A percentile compares a stretch with the other conserved stretches of the same genome.
phyloP scores from a whole-genome alignment of 2,113 vertebrate genomes.

The Okapia johnstoni region DNA sequence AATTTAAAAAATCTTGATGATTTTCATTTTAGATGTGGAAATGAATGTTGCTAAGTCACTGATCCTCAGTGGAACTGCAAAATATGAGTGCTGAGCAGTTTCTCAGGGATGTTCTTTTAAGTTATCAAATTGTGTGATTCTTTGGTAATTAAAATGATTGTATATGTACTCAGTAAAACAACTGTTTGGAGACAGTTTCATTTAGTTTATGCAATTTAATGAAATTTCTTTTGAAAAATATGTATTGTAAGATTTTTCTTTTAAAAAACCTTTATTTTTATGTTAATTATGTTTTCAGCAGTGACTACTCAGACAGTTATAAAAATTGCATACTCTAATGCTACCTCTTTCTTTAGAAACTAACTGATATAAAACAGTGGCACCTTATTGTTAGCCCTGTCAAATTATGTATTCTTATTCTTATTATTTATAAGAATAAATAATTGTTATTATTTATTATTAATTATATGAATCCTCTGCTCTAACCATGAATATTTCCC shows the following conservation, averaged over 20 bases:
- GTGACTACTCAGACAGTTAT: background rate
- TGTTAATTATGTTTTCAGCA: background rate
- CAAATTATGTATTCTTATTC: background rate
- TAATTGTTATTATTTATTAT: too few species aligned
- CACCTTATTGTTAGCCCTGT: background rate
- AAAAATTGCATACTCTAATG: background rate
- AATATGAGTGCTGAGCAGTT: background rate
- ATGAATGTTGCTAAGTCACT: background rate
- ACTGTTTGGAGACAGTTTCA: background rate
- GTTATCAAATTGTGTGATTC: background rate
- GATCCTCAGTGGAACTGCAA: background rate
- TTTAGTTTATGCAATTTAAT: background rate
- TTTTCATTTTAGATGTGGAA: background rate
- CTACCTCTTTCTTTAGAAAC: background rate
- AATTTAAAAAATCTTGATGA: background rate
- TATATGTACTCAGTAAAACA: background rate
- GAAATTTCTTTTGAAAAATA: slow-evolving; percentile 13
- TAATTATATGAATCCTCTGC: background rate
- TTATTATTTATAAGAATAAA: background rate
- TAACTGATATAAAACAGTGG: background rate
- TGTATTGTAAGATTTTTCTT: background rate
- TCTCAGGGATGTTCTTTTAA: background rate
- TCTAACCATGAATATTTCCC: background rate
- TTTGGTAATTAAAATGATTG: background rate
- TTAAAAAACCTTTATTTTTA: background rate